phyloP scores from a whole-genome alignment of 37 sponge, comb jelly and placozoan species.

The Theonella swinhoei region DNA sequence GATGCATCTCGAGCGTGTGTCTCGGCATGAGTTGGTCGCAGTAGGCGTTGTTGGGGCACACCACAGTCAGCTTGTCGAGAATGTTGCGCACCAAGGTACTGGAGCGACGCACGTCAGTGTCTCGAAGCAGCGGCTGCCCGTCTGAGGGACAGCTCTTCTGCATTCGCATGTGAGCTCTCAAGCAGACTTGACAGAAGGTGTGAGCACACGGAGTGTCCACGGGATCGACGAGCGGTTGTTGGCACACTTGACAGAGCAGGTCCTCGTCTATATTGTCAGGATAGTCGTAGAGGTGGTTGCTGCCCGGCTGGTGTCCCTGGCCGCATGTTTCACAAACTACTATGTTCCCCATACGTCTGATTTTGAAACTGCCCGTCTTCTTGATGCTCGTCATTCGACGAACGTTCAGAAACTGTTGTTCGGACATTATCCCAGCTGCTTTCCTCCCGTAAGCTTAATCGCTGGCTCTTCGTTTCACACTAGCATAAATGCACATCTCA shows the following conservation, averaged over 20 bases:
- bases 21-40: slow-evolving; percentile 76
- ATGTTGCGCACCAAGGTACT: slow-evolving; percentile 74
- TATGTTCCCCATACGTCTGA: slow-evolving; percentile 60
- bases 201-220: slow-evolving; percentile 87
- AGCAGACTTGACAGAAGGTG: slow-evolving; percentile 79
- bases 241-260: slow-evolving; percentile 73
- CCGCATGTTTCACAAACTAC: slow-evolving; percentile 75
- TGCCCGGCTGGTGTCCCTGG: slow-evolving; percentile 66
- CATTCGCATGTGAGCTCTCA: slow-evolving; percentile 40
- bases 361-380: slow-evolving; percentile 50
- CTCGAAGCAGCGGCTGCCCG: slow-evolving; percentile 13
- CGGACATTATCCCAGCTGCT: too few species aligned
- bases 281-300: slow-evolving; percentile 88
- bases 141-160: slow-evolving; percentile 64
- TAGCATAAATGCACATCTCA: too few species aligned
- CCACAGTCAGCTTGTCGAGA: slow-evolving; percentile 80
- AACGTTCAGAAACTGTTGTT: too few species aligned
- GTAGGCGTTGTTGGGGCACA: slow-evolving; percentile 87
- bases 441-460: too few species aligned
- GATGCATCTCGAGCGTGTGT: slow-evolving; percentile 61
- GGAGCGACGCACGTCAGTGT: slow-evolving; percentile 54
- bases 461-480: too few species aligned
- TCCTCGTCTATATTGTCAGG: slow-evolving; percentile 80
- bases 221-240: slow-evolving; percentile 81
- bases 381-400: slow-evolving; percentile 4